Evolutionary conservation across 2,888 invertebrate genomes (phyloP), one percentile per base, ranked within the genome.

Genomic region (Acrocera orbiculus): DNA sequence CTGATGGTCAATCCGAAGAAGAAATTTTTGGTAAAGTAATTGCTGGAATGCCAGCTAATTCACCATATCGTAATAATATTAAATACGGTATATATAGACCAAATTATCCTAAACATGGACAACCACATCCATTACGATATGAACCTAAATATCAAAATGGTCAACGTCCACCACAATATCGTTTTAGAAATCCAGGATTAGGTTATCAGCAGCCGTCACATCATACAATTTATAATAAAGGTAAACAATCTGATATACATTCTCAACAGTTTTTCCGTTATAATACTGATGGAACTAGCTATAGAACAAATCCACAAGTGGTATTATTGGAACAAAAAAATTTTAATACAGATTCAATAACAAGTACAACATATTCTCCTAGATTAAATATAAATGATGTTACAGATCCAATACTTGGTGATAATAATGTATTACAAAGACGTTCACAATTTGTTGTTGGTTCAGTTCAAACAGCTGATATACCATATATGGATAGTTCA

Each of bases 1-100:
- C 67, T 28, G 70, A 67, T 19, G 73, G 71, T 30, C 74, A 78
- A 50, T 70, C 71, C 8, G 81, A 81, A 54, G 80, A 80, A 56
- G 79, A 78, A 51, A 75, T 78, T 48, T 66, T 80, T 19, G 76
- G 76, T 10, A 76, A 78, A 47, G 76, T 79, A 1, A 63, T 78
- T 33, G 75, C 77, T 32, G 77, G 78, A 16, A 73, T 74, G 71
- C 72, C 67, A 8, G 56, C 61, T 16, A 63, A 67, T 33, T 52
- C 65, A 7, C 54, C 65, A 44, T 55, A 63, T 41, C 53, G 65
- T 44, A 17, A 51, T 43, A 40, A 52, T 42, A 40, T 43, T 26
- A 20, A 52, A 47, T 34, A 50, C 40, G 46, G 64, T 0, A 65
- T 65, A 26, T 39, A 43, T 14, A 34, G 40, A 1, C 27, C 26